phyloP scores from a whole-genome alignment of 2,797 vertebrate species.

The Enteromius treurensis region DNA sequence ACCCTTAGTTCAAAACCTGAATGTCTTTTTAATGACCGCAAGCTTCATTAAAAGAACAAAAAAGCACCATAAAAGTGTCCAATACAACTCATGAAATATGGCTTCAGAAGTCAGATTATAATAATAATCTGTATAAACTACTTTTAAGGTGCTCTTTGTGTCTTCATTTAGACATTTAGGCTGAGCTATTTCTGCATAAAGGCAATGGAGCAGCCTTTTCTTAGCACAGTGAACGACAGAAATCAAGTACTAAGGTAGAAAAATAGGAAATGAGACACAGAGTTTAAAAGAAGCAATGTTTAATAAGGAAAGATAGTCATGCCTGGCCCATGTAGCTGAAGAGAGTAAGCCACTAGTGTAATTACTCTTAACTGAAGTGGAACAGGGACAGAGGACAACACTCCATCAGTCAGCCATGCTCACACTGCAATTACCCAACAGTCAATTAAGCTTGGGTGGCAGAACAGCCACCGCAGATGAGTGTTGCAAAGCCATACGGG shows the following conservation, averaged over 20 bases:
- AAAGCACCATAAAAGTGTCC: background rate
- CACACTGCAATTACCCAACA: constrained; percentile 74
- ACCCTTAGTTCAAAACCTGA: background rate
- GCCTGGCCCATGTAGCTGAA: constrained; percentile 10
- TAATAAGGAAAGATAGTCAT: constrained; percentile 46
- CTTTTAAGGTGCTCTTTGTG: background rate
- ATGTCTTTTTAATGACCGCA: background rate
- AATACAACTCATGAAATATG: background rate
- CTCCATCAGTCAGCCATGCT: constrained; percentile 70
- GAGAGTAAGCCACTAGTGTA: constrained; percentile 68
- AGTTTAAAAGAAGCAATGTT: constrained; percentile 31
- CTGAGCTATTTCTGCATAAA: too few species aligned
- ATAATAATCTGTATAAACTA: background rate
- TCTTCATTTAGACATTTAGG: too few species aligned
- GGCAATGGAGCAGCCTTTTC: background rate
- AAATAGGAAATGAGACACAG: constrained; percentile 33
- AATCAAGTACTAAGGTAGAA: background rate
- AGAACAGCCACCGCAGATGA: constrained; percentile 25
- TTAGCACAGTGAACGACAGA: background rate
- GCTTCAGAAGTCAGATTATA: background rate
- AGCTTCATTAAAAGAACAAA: background rate
- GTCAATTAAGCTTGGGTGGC: constrained; percentile 74
- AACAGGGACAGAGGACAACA: constrained; percentile 73
- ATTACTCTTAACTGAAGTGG: constrained; percentile 81
- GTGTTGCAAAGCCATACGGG: constrained; percentile 5